Base-by-base conservation (phyloP, 2,888 invertebrate genomes). In the Ypsolopha sequella region DNA sequence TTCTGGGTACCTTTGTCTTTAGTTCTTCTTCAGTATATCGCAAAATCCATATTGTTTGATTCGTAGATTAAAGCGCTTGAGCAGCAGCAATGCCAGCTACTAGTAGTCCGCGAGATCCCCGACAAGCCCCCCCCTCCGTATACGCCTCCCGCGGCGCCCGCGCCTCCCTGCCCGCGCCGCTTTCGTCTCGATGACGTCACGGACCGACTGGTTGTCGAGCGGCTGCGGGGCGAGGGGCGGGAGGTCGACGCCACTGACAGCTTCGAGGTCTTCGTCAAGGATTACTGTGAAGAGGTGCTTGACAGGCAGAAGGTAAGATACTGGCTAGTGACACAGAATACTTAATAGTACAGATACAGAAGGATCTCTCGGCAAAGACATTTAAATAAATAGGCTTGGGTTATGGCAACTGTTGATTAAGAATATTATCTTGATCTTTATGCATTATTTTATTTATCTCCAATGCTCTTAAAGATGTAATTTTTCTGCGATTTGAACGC, bases 111-210 rank as follows among this genome's bases (percentile, higher is more conserved):
- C 1, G 84, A 84, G 61, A 85, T 86, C 52, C 86, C 86, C 0
- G 86, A 86, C 60, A 86, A 86, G 54, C 86, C 86, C 0, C 86
- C 86, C 10, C 86, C 86, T 0, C 86, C 86, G 0, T 86, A 86
- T 64, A 84, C 79, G 0, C 84, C 82, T 10, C 85, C 84, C 0
- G 60, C 62, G n/a, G 41, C 43, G n/a, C 1, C 43, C 43, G 43
- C 13, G n/a, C n/a, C 43, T 24, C 24, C 24, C 24, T 24, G 1
- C 34, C 38, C 48, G 7, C 33, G 41, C 6, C 47, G 53, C 24
- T 24, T 24, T 24, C 24, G 24, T 24, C 24, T 24, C 24, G 45
- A 51, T 41, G 38, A 41, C 11, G 33, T 1, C 1, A 10, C 41
- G 38, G 44, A 46, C n/a, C 6, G 35, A n/a, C 6, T 36, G 11